Evolutionary conservation across 2,113 vertebrate species (phyloP).

Genomic region (Herpetotheres cachinnans): DNA sequence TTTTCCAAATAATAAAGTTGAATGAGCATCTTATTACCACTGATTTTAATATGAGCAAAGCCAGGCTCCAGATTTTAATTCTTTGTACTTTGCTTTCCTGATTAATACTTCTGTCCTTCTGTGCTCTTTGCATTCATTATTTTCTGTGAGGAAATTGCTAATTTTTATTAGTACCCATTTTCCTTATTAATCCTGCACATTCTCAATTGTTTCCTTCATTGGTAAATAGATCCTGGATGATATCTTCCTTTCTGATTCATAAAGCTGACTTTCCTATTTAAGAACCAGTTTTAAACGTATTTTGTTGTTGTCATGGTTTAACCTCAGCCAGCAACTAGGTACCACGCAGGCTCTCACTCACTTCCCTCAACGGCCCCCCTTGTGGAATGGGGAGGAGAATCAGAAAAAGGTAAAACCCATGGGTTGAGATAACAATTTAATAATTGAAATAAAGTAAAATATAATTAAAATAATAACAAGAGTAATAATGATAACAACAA

Average conservation of each 20-base stretch:
- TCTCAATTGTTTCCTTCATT: constrained; percentile 14
- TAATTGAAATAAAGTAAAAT: no score
- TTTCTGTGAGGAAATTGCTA: constrained; percentile 12
- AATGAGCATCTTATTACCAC: neutral
- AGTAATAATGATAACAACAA: no score
- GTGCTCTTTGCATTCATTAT: neutral
- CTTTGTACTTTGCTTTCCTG: neutral
- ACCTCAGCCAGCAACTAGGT: no score
- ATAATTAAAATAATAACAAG: no score
- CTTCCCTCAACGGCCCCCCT: no score
- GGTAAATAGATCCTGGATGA: neutral
- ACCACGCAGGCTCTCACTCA: no score
- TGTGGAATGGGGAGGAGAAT: no score
- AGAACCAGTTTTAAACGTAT: neutral
- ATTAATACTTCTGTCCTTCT: constrained; percentile 35
- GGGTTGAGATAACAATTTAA: no score
- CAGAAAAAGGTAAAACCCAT: no score
- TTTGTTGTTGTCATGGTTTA: neutral
- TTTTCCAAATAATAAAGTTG: neutral
- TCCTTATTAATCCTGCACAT: constrained; percentile 9
- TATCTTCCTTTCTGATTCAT: neutral
- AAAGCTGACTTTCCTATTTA: neutral
- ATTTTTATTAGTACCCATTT: constrained; percentile 13
- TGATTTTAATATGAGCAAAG: constrained; percentile 13
- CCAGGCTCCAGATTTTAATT: constrained; percentile 17